Conservation (phyloP, 2,113 vertebrate species). For the Alligator sinensis region DNA sequence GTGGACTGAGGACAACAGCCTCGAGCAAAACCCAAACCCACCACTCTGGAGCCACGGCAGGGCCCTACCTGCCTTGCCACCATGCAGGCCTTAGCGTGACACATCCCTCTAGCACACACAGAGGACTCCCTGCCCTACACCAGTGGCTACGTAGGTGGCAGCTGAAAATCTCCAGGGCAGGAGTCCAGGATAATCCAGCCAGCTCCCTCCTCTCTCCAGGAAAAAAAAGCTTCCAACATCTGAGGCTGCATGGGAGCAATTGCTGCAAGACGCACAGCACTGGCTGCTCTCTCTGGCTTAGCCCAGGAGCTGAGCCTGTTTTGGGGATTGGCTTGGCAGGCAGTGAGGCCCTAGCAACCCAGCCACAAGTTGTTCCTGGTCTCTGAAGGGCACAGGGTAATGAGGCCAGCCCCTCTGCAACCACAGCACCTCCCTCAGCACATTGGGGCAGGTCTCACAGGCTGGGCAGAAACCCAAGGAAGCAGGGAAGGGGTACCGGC, state of each 20-base stretch:
- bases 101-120: too few species aligned
- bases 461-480: neutral
- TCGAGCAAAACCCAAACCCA: rapidly evolving
- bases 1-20: too few species aligned
- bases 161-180: neutral
- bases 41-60: rapidly evolving
- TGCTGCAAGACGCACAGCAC: neutral
- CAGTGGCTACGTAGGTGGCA: neutral
- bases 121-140: too few species aligned
- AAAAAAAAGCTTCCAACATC: too few species aligned
- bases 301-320: neutral
- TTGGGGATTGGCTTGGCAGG: neutral
- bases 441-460: neutral
- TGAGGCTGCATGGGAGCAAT: neutral
- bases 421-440: neutral
- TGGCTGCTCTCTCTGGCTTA: neutral
- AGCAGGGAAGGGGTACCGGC: too few species aligned
- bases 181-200: neutral
- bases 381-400: neutral
- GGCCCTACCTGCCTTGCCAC: neutral
- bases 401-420: neutral
- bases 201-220: neutral
- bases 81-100: neutral
- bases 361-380: neutral
- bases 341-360: neutral